phyloP scores from a whole-genome alignment of 2,888 invertebrate genomes.

The Scaptomyza caliginosa region DNA sequence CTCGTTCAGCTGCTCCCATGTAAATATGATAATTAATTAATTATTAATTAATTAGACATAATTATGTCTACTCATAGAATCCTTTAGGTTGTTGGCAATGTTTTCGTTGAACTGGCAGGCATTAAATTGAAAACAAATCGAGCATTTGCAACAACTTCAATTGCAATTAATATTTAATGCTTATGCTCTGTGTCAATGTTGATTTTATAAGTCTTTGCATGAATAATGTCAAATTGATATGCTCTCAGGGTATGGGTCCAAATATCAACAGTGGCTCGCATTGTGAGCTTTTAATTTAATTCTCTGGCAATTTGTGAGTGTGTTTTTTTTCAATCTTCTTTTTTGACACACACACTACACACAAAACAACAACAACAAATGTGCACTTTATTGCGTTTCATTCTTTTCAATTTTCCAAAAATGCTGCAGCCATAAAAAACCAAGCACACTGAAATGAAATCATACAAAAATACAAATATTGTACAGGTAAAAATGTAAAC shows the following conservation, averaged over 20 bases:
- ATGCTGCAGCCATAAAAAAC: not conserved
- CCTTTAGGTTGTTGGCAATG: not conserved
- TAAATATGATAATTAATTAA: conserved; percentile 28
- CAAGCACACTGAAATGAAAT: not conserved
- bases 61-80: conserved; percentile 30
- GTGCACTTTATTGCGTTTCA: not conserved
- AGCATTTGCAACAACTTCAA: not conserved
- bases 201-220: conserved; percentile 5
- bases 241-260: too few species aligned
- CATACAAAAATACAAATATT: not conserved
- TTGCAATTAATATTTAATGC: conserved; percentile 21
- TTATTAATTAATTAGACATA: too few species aligned
- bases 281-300: not conserved
- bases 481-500: not conserved
- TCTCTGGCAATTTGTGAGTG: too few species aligned
- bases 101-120: not conserved
- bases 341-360: not conserved
- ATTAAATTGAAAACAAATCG: conserved; percentile 10
- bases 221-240: not conserved
- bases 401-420: not conserved
- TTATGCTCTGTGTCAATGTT: conserved; percentile 9
- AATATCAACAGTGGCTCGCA: not conserved
- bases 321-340: not conserved
- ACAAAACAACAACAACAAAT: not conserved
- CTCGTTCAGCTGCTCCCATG: not conserved